A percentile compares a stretch with the other conserved stretches of the same genome.
phyloP scores from a whole-genome alignment of 1,140 invertebrate species.

The Neodiprion fabricii region DNA sequence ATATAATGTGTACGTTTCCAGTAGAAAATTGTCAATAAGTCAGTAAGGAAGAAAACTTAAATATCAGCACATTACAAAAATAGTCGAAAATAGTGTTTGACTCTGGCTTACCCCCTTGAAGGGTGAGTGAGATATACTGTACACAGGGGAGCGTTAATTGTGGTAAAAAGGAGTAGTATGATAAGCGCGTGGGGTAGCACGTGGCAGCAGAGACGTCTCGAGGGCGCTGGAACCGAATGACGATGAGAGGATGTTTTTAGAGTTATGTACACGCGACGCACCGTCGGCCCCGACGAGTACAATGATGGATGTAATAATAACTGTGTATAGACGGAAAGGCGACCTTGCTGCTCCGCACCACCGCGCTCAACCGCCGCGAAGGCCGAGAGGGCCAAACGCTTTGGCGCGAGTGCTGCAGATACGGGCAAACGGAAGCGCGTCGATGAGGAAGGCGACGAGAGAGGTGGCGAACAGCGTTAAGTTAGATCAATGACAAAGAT shows the following conservation, averaged over 20 bases:
- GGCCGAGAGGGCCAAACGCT: not conserved
- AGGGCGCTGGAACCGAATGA: not conserved
- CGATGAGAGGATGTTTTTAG: too few relatives aligned
- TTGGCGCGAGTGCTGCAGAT: not conserved
- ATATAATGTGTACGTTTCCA: too few relatives aligned
- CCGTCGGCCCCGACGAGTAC: not conserved
- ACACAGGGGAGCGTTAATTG: too few relatives aligned
- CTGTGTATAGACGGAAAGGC: not conserved
- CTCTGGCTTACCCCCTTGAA: too few relatives aligned
- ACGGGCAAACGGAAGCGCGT: not conserved
- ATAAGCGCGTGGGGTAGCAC: not conserved
- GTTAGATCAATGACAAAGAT: conserved; percentile 2
- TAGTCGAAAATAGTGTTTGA: too few relatives aligned
- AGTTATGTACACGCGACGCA: not conserved
- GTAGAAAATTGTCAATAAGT: too few relatives aligned
- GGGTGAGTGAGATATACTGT: too few relatives aligned
- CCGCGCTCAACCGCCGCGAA: not conserved
- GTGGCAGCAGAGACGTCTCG: conserved; percentile 2
- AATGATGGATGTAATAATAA: not conserved
- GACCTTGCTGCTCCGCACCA: not conserved
- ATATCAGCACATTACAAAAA: too few relatives aligned
- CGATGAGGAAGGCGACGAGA: not conserved
- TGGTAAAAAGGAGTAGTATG: not conserved
- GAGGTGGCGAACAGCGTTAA: not conserved
- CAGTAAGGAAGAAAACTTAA: too few relatives aligned